Evolutionary conservation across 2,797 vertebrate genomes (phyloP).

Genomic region (Alfaro cultratus): DNA sequence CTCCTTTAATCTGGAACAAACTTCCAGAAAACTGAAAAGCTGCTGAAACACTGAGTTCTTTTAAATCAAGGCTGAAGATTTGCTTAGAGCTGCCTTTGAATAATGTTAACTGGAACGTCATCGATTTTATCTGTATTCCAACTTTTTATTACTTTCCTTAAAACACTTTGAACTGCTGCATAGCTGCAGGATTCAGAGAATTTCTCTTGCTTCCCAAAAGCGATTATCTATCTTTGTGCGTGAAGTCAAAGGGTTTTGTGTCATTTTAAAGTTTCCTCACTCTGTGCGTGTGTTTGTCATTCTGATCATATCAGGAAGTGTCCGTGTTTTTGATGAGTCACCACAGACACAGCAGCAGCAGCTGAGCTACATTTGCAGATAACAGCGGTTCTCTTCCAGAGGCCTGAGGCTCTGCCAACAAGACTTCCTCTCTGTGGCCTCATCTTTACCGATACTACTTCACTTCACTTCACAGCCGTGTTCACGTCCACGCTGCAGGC

Average conservation of each 20-base stretch:
- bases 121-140: neutral
- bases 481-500: slow-evolving; percentile 26
- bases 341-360: slow-evolving; percentile 60
- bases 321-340: slow-evolving; percentile 69
- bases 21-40: neutral
- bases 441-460: slow-evolving; percentile 32
- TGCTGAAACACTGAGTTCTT: neutral
- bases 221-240: neutral
- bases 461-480: slow-evolving; percentile 24
- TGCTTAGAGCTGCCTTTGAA: neutral
- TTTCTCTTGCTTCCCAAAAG: neutral
- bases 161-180: neutral
- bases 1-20: neutral
- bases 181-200: neutral
- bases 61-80: neutral
- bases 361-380: slow-evolving; percentile 64
- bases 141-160: neutral
- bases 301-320: slow-evolving; percentile 27
- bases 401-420: slow-evolving; percentile 59
- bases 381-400: slow-evolving; percentile 58
- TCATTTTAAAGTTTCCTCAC: slow-evolving; percentile 8
- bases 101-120: neutral
- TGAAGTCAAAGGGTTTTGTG: slow-evolving; percentile 15
- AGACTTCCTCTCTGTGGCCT: slow-evolving; percentile 49
- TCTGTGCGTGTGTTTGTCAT: slow-evolving; percentile 19